Conservation (phyloP, 2,888 invertebrate species). For the Onchidella celtica region DNA sequence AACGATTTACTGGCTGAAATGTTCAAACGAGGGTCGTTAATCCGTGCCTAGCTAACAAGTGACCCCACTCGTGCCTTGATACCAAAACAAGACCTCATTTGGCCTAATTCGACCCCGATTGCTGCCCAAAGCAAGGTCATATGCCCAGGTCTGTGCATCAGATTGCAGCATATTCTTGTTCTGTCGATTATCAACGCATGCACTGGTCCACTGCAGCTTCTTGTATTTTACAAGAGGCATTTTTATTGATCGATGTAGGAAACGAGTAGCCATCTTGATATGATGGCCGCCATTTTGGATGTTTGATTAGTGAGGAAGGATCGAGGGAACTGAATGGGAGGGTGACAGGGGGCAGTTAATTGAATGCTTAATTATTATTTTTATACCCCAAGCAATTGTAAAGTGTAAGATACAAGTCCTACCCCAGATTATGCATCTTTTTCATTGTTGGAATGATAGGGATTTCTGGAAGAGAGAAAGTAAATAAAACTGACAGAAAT, state of each 20-base stretch:
- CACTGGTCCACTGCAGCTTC: not conserved
- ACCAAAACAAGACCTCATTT: conserved; percentile 57
- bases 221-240: conserved; percentile 5
- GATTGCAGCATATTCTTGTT: conserved; percentile 42
- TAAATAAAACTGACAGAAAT: too few species aligned
- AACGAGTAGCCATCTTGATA: conserved; percentile 48
- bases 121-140: not conserved
- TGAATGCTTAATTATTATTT: too few species aligned
- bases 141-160: not conserved
- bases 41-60: conserved; percentile 21
- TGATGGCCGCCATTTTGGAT: conserved; percentile 55
- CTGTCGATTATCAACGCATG: not conserved
- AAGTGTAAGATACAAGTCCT: too few species aligned
- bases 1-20: conserved; percentile 10
- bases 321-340: not conserved
- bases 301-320: conserved; percentile 50
- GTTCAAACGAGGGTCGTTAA: not conserved
- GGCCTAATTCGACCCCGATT: conserved; percentile 6
- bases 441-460: too few species aligned
- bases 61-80: conserved; percentile 27
- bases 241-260: conserved; percentile 11
- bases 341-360: not conserved
- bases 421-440: too few species aligned
- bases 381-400: too few species aligned
- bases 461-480: too few species aligned